A percentile compares a stretch with the other conserved stretches of the same genome.
These are phyloP conservation scores for Aphelocoma californica DNA, from an alignment of 2,797 vertebrate species.

Conservation along the genomic window DNA sequence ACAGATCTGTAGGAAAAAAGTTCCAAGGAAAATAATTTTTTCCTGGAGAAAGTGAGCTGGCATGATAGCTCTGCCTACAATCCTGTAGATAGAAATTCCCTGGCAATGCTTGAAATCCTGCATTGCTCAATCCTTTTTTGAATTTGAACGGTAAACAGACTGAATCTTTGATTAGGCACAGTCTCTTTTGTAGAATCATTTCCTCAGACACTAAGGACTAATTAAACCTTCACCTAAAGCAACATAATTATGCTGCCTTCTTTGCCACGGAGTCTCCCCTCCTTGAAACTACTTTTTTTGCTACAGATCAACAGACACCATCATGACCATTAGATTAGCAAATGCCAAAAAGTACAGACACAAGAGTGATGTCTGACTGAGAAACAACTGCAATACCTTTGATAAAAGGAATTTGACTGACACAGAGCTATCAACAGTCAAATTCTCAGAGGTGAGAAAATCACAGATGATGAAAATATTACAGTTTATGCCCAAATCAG, in stretches of 20 bases:
- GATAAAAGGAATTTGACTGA: neutral
- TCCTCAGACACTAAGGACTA: neutral
- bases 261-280: neutral
- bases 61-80: neutral
- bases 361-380: neutral
- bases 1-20: neutral
- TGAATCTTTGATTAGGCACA: neutral
- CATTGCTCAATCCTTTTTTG: neutral
- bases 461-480: neutral
- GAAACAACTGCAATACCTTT: neutral
- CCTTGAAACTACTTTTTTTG: neutral
- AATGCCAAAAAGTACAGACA: neutral
- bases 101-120: neutral
- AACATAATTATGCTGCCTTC: neutral
- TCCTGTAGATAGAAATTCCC: neutral
- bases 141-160: neutral
- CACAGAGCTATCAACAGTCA: neutral
- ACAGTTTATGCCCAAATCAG: neutral
- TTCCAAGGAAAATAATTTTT: neutral
- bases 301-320: neutral
- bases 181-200: neutral
- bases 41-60: neutral
- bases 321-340: neutral
- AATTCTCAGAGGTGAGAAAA: neutral
- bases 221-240: neutral